phyloP scores from a whole-genome alignment of 2,888 invertebrate species.

The Drosophila multiciliata region DNA sequence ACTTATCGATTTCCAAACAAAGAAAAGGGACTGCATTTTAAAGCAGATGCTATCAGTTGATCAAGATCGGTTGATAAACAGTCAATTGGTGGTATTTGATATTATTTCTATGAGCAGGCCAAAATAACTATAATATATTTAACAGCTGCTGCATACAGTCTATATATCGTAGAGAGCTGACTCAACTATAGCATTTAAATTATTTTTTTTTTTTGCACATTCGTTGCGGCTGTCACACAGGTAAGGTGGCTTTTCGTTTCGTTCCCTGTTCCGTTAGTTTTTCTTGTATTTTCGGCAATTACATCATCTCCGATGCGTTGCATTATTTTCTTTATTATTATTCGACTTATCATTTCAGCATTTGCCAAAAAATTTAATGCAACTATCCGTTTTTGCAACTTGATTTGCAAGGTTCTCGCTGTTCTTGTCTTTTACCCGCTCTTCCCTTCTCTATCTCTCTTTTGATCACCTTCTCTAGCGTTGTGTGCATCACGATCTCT shows the following conservation, averaged over 20 bases:
- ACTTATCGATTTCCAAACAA: neutral
- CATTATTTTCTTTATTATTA: neutral
- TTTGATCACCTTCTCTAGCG: neutral
- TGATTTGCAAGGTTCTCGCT: neutral
- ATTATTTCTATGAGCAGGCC: neutral
- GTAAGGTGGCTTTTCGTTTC: constrained; percentile 46
- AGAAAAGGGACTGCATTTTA: neutral
- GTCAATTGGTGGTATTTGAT: neutral
- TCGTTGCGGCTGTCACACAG: constrained; percentile 34
- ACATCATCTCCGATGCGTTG: constrained; percentile 38
- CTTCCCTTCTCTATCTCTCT: neutral
- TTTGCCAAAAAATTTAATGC: constrained; percentile 32
- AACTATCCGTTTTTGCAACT: constrained; percentile 17
- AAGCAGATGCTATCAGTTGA: neutral
- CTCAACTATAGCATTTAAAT: neutral
- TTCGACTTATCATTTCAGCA: constrained; percentile 9
- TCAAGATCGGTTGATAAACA: neutral
- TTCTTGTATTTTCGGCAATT: constrained; percentile 49
- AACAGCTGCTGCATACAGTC: neutral
- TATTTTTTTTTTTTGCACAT: constrained; percentile 21
- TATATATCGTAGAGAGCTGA: neutral
- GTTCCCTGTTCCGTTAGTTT: constrained; percentile 20
- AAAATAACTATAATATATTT: neutral
- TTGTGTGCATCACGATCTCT: constrained; percentile 40
- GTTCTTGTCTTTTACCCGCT: neutral